phyloP scores from a whole-genome alignment of 2,888 invertebrate species.

The Cenopis cana region DNA sequence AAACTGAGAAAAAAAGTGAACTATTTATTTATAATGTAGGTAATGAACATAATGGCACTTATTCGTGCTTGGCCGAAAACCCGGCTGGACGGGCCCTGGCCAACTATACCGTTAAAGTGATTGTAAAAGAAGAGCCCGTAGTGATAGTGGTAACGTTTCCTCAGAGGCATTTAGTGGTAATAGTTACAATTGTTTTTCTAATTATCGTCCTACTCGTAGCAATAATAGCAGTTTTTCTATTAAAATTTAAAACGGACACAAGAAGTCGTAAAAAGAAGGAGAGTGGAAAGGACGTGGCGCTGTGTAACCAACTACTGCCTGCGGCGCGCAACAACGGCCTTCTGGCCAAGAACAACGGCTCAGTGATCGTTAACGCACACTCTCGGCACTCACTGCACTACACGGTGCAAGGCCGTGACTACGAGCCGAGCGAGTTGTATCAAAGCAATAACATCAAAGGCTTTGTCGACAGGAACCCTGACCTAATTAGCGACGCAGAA shows the following conservation, averaged over 20 bases:
- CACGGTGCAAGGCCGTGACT: conserved; percentile 81
- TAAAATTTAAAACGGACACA: conserved; percentile 82
- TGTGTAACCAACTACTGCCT: conserved; percentile 84
- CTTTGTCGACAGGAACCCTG: conserved; percentile 90
- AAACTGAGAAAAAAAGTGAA: conserved; percentile 90
- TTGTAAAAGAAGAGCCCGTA: conserved; percentile 89
- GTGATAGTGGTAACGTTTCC: conserved; percentile 89
- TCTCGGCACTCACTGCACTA: conserved; percentile 85
- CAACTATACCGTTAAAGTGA: conserved; percentile 92
- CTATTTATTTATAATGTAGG: conserved; percentile 91
- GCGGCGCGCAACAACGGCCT: conserved; percentile 78
- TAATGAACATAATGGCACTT: conserved; percentile 93
- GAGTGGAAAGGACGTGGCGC: conserved; percentile 86
- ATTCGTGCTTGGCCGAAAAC: conserved; percentile 94
- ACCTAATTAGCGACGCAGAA: conserved; percentile 92
- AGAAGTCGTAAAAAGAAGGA: conserved; percentile 83
- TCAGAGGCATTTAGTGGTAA: conserved; percentile 88
- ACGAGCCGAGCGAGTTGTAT: conserved; percentile 83
- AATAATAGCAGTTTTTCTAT: conserved; percentile 87
- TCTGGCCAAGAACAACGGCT: conserved; percentile 84
- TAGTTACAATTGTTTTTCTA: conserved; percentile 87
- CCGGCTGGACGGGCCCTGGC: conserved; percentile 91
- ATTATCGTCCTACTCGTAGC: conserved; percentile 87
- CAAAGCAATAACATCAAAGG: conserved; percentile 80
- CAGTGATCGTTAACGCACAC: conserved; percentile 82